Evolutionary conservation across 2,797 vertebrate genomes (phyloP).

Genomic region (Rhinophrynus dorsalis): DNA sequence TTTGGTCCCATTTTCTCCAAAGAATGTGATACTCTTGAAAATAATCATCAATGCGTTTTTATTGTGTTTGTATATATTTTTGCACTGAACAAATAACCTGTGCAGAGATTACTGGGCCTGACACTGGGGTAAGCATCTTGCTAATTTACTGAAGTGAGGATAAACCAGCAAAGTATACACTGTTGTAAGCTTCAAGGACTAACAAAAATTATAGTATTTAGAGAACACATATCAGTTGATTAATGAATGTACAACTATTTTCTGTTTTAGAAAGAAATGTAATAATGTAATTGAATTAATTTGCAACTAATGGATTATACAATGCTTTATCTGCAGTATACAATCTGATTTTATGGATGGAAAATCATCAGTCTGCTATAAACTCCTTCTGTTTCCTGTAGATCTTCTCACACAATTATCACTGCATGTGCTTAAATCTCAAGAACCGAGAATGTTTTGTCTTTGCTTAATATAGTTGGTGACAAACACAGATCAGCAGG

Average conservation of each 20-base stretch:
- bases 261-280: not conserved
- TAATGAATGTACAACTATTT: not conserved
- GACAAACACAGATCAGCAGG: conserved; percentile 49
- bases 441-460: conserved; percentile 45
- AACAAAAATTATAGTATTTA: too few species aligned
- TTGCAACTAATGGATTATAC: conserved; percentile 10
- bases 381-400: conserved; percentile 37
- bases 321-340: conserved; percentile 16
- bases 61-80: too few species aligned
- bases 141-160: too few species aligned
- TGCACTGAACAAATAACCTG: too few species aligned
- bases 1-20: too few species aligned
- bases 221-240: not conserved
- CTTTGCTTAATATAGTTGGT: conserved; percentile 48
- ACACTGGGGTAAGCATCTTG: too few species aligned
- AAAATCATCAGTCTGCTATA: conserved; percentile 29
- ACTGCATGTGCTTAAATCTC: conserved; percentile 45
- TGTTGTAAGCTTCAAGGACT: too few species aligned
- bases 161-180: too few species aligned
- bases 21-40: too few species aligned
- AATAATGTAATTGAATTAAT: conserved; percentile 28
- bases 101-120: too few species aligned
- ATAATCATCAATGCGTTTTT: too few species aligned
- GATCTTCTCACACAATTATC: conserved; percentile 39
- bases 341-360: conserved; percentile 30